Percentiles rank a stretch among this genome's conserved stretches.
Conservation (phyloP, 2,797 vertebrate species). For the Enteromius trimaculatus region DNA sequence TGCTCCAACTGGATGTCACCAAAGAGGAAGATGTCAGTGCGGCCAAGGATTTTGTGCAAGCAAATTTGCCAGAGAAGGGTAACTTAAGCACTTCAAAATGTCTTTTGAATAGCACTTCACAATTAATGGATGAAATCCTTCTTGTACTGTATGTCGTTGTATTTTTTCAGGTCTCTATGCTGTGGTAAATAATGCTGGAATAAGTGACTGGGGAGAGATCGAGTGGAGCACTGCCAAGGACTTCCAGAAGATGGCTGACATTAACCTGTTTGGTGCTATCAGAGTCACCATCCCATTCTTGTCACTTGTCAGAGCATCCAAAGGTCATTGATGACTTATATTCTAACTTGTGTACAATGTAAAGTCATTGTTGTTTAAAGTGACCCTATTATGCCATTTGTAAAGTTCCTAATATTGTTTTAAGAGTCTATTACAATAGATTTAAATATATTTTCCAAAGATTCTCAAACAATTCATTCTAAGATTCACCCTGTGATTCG, state of each 20-base stretch:
- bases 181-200: constrained; percentile 82
- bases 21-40: constrained; percentile 64
- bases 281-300: constrained; percentile 78
- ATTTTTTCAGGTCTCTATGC: constrained; percentile 77
- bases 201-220: constrained; percentile 79
- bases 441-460: background rate
- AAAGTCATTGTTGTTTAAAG: background rate
- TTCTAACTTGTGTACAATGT: background rate
- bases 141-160: background rate
- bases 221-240: constrained; percentile 79
- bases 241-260: constrained; percentile 72
- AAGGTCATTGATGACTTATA: constrained; percentile 67
- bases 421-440: background rate
- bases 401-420: background rate
- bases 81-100: background rate
- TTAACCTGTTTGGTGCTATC: constrained; percentile 81
- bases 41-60: constrained; percentile 61
- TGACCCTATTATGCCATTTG: background rate
- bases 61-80: constrained; percentile 72
- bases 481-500: too few species aligned
- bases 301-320: constrained; percentile 76
- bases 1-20: constrained; percentile 72
- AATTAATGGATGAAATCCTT: background rate
- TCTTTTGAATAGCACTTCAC: background rate
- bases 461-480: too few species aligned